Percentiles rank a stretch among this genome's conserved stretches.
Conservation (phyloP, 2,113 vertebrate genomes). For the Macrotis lagotis region DNA sequence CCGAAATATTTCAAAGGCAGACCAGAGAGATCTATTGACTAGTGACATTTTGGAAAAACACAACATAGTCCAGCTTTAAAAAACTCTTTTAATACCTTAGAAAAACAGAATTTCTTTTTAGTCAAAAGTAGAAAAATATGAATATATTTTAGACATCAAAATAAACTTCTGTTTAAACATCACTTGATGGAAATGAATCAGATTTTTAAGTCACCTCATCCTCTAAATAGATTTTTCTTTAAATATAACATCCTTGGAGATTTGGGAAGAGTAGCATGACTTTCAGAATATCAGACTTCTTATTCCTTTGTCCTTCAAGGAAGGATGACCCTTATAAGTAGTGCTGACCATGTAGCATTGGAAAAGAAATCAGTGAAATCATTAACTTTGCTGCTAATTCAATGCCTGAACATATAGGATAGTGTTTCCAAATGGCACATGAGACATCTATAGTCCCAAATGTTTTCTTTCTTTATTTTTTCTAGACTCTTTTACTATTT, state of each 20-base stretch:
- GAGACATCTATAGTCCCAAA: neutral
- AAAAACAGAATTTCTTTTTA: neutral
- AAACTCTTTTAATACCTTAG: rapidly evolving
- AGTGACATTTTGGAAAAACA: neutral
- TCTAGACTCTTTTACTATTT: too few species aligned
- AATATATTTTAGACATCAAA: rapidly evolving
- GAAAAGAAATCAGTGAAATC: neutral
- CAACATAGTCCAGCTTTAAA: too few species aligned
- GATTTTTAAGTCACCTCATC: neutral
- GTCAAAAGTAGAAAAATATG: neutral
- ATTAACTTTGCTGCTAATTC: neutral
- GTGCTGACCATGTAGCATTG: neutral
- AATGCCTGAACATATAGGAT: rapidly evolving
- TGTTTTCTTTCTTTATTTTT: too few species aligned
- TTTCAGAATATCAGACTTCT: rapidly evolving
- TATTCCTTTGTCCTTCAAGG: rapidly evolving
- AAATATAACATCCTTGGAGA: neutral
- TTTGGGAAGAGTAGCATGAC: neutral
- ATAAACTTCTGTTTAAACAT: too few species aligned
- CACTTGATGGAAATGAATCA: neutral
- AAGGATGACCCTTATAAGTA: rapidly evolving
- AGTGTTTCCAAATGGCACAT: neutral
- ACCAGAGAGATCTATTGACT: neutral
- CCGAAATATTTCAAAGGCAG: neutral
- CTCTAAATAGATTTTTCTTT: neutral